Base-by-base conservation (phyloP, 2,888 invertebrate genomes). In the Tinea semifulvella region DNA sequence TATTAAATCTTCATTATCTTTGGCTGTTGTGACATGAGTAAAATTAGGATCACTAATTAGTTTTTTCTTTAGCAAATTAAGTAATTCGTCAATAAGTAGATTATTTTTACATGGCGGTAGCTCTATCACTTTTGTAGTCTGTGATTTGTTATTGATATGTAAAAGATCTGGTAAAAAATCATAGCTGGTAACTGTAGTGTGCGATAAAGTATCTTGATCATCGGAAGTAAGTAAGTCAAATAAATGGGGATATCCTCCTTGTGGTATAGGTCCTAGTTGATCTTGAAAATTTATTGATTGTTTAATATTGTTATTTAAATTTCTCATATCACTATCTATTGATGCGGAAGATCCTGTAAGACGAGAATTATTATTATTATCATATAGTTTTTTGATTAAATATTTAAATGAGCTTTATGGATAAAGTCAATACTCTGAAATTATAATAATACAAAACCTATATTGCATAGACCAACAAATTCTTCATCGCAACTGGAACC, bases 21-120 rank as follows among this genome's bases (percentile, higher is more conserved):
- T 65, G 11, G 61, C 49, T 27, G 75, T 48, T 27, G 70, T 51
- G 19, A 74, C 65, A 56, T 74, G n/a, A 75, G 61, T 22, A 56
- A 22, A 40, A n/a, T 8, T 48, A 18, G 65, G 61, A 49, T 79
- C 79, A 27, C 55, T 67, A 11, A 59, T 68, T n/a, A 80, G 50
- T 51, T 65, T 73, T 47, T 63, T 68, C 52, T 68, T 77, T 3
- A 80, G 49, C 47, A 77, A 49, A 48, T 74, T 65, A 19, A 79
- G 57, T 45, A 80, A 66, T 44, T 73, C 67, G 19, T 79, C 74
- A 2, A 79, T 58, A 10, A 60, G 63, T 40, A 71, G 50, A 3
- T 55, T 46, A 46, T 71, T 64, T 56, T 68, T 68, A 49, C 77
- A 77, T 47, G 55, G 50, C 28, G 56, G 52, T 5, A 55, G 50